Evolutionary conservation across 1,140 invertebrate genomes (phyloP).

Genomic region (Calosoma granatense): DNA sequence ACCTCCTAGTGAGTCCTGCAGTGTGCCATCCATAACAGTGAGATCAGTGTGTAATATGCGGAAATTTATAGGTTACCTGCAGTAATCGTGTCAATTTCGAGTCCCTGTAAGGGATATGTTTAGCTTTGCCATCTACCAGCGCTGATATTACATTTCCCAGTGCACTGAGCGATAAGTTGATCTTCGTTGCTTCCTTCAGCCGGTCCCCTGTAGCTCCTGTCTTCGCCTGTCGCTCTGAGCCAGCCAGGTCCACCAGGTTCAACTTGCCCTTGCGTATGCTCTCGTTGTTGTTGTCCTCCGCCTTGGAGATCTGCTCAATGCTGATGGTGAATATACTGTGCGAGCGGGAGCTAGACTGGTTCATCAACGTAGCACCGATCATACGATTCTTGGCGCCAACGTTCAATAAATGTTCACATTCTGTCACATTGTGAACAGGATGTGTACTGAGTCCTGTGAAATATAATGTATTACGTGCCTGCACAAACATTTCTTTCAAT

Average conservation of each 20-base stretch:
- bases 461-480: slow-evolving; percentile 6
- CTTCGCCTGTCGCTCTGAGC: slow-evolving; percentile 77
- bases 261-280: slow-evolving; percentile 51
- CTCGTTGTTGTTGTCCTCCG: slow-evolving; percentile 40
- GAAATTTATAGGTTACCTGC: slow-evolving; percentile 47
- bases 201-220: slow-evolving; percentile 78
- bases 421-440: slow-evolving; percentile 43
- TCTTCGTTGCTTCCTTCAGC: slow-evolving; percentile 89
- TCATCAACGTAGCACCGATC: slow-evolving; percentile 87
- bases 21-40: not conserved
- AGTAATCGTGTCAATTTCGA: slow-evolving; percentile 86
- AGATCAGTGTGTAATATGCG: not conserved
- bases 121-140: slow-evolving; percentile 78
- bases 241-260: slow-evolving; percentile 85
- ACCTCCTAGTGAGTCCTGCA: slow-evolving; percentile 80
- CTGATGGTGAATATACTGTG: slow-evolving; percentile 90
- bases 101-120: slow-evolving; percentile 87
- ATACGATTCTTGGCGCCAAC: slow-evolving; percentile 69
- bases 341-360: slow-evolving; percentile 76
- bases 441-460: slow-evolving; percentile 32
- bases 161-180: slow-evolving; percentile 88
- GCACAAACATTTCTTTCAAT: not conserved
- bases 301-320: slow-evolving; percentile 62
- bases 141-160: slow-evolving; percentile 92
- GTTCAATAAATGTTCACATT: slow-evolving; percentile 68